phyloP scores from a whole-genome alignment of 2,888 invertebrate genomes.

The Dinocampus coccinellae region DNA sequence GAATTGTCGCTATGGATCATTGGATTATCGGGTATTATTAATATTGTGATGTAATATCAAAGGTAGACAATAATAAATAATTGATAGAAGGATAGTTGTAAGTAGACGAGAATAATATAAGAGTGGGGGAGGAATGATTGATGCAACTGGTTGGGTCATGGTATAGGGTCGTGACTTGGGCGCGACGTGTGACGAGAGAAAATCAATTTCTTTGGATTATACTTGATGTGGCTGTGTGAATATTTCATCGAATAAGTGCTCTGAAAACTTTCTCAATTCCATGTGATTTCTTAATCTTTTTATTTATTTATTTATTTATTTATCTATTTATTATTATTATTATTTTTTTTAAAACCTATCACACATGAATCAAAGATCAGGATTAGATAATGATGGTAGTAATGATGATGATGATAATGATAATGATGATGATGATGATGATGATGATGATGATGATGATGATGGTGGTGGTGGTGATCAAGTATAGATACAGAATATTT shows the following conservation, averaged over 20 bases:
- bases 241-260: constrained; percentile 2
- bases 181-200: constrained; percentile 32
- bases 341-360: too few relatives aligned
- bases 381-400: too few relatives aligned
- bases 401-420: too few relatives aligned
- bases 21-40: constrained; percentile 43
- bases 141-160: constrained; percentile 29
- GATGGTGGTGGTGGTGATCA: too few relatives aligned
- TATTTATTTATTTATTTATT: too few relatives aligned
- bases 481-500: background rate
- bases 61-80: constrained; percentile 43
- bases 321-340: too few relatives aligned
- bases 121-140: constrained; percentile 29
- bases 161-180: constrained; percentile 18
- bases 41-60: background rate
- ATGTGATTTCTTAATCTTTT: background rate
- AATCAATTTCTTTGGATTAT: constrained; percentile 33
- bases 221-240: constrained; percentile 6
- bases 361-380: too few relatives aligned
- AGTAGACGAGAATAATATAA: background rate
- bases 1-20: constrained; percentile 41
- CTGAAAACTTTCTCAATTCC: constrained; percentile 28
- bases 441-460: too few relatives aligned
- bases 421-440: background rate
- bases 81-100: constrained; percentile 18